A percentile compares a stretch with the other conserved stretches of the same genome.
Conservation (phyloP, 2,797 vertebrate species). For the Molossus alvarezi region DNA sequence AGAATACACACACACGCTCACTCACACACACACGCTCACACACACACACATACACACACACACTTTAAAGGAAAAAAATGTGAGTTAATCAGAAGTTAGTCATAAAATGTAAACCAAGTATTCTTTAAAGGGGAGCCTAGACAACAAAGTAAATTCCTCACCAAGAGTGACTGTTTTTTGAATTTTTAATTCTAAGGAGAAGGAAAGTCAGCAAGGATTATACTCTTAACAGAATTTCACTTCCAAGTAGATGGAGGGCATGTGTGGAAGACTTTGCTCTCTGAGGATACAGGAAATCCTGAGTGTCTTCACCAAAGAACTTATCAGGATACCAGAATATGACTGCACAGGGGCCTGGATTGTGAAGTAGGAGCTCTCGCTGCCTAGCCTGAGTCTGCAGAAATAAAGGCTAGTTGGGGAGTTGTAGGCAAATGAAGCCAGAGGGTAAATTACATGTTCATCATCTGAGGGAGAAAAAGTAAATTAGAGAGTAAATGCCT, state of each 20-base stretch:
- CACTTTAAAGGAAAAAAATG: background rate
- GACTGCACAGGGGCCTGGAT: background rate
- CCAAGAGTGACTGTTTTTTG: background rate
- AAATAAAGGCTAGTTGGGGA: background rate
- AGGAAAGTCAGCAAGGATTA: background rate
- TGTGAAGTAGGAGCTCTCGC: background rate
- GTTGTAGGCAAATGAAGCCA: background rate
- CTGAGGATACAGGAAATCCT: background rate
- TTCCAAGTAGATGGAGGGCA: background rate
- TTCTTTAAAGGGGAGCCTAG: background rate
- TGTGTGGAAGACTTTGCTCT: background rate
- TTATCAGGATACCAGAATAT: background rate
- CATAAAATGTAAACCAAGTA: background rate
- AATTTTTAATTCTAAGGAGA: slow-evolving; percentile 55
- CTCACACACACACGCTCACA: too few species aligned
- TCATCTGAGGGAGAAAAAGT: background rate
- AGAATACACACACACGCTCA: too few species aligned
- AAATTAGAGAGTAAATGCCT: slow-evolving; percentile 23
- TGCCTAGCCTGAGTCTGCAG: background rate
- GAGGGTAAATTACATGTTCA: background rate
- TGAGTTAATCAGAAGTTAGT: background rate
- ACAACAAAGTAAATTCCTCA: background rate
- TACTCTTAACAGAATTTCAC: background rate
- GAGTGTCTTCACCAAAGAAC: background rate
- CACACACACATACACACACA: too few species aligned